phyloP scores from a whole-genome alignment of 2,797 vertebrate species.

The Chromis chromis region DNA sequence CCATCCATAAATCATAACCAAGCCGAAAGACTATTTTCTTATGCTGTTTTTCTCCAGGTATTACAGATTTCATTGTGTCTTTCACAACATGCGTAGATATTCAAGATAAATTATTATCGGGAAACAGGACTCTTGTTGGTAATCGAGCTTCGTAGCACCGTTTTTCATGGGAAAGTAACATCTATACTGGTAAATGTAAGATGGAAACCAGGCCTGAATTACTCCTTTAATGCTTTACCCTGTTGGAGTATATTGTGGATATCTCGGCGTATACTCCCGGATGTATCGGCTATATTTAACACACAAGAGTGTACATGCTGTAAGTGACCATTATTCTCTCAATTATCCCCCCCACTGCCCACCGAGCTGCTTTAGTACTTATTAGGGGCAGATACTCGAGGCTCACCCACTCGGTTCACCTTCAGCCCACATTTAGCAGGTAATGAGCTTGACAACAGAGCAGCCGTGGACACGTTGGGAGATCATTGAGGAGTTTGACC shows the following conservation, averaged over 20 bases:
- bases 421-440: slow-evolving; percentile 55
- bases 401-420: slow-evolving; percentile 62
- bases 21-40: background rate
- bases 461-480: slow-evolving; percentile 26
- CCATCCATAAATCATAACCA: background rate
- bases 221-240: slow-evolving; percentile 7
- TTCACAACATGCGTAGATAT: background rate
- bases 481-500: slow-evolving; percentile 40
- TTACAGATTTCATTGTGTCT: background rate
- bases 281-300: slow-evolving; percentile 56
- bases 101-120: too few relatives aligned
- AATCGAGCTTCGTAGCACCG: background rate
- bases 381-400: slow-evolving; percentile 58
- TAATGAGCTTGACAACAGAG: slow-evolving; percentile 71
- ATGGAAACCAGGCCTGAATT: slow-evolving; percentile 6
- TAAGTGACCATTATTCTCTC: slow-evolving; percentile 68
- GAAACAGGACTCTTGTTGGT: background rate
- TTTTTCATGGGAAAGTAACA: too few relatives aligned
- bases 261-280: slow-evolving; percentile 22
- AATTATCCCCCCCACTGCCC: slow-evolving; percentile 54
- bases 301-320: slow-evolving; percentile 37
- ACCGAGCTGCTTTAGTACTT: slow-evolving; percentile 62
- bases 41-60: background rate
- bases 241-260: slow-evolving; percentile 10
- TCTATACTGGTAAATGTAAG: background rate